These are phyloP conservation scores for Drymonia ruficornis DNA, from an alignment of 2,888 invertebrate species.

Conservation along the genomic window DNA sequence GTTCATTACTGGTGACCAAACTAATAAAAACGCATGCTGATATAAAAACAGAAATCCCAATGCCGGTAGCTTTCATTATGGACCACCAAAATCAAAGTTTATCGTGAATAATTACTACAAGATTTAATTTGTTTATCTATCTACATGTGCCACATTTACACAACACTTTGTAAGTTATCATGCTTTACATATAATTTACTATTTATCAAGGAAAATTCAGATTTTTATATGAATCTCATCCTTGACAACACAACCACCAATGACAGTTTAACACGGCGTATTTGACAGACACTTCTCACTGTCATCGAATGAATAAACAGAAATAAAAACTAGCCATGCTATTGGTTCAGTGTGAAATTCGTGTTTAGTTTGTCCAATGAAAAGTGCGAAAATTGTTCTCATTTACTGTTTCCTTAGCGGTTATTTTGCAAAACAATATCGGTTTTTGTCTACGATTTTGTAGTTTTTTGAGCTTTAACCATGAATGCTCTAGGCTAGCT, in stretches of 20 bases:
- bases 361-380: not conserved
- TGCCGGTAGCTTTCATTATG: slow-evolving; percentile 71
- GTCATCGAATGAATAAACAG: not conserved
- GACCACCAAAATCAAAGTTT: slow-evolving; percentile 15
- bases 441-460: too few relatives aligned
- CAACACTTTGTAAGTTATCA: slow-evolving; percentile 35
- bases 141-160: slow-evolving; percentile 41
- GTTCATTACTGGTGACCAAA: slow-evolving; percentile 55
- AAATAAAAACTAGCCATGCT: not conserved
- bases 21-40: slow-evolving; percentile 53
- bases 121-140: slow-evolving; percentile 21
- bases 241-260: slow-evolving; percentile 59
- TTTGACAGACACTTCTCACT: slow-evolving; percentile 22
- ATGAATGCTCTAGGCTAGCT: too few relatives aligned
- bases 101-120: slow-evolving; percentile 9
- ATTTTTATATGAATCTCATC: slow-evolving; percentile 42
- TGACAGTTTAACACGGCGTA: slow-evolving; percentile 72
- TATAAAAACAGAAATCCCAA: slow-evolving; percentile 56
- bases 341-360: not conserved
- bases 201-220: slow-evolving; percentile 30
- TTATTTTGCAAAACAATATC: not conserved
- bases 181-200: slow-evolving; percentile 36
- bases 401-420: not conserved
- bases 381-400: not conserved
- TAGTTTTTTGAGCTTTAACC: too few relatives aligned